Base-by-base conservation (phyloP, 1,140 invertebrate genomes). In the Cardiocondyla obscurior region DNA sequence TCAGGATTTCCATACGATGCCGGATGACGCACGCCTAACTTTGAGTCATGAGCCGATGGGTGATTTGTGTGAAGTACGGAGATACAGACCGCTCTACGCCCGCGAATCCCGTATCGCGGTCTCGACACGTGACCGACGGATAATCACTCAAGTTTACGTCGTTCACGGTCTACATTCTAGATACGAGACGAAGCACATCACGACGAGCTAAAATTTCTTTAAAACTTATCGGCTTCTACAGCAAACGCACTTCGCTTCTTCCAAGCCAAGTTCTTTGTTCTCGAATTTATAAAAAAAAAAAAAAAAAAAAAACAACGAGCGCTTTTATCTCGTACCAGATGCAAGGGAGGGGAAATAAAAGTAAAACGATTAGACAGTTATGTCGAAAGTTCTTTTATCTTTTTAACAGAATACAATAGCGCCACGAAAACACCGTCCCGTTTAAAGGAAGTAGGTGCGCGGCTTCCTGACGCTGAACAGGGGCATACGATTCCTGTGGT, bases 361-460 rank as follows among this genome's bases (percentile, higher is more conserved):
- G n/a, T 2, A 0, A 33, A 3, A 60, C 3, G 0, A 39, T 65
- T 16, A 2, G 3, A 6, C 8, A 25, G 51, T 65, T 70, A 86
- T 16, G 65, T 51, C 0, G 74, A 79, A 82, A 39, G 30, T 51
- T 19, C n/a, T 62, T 87, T 85, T 90, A 90, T 88, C 88, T 88
- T 44, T 42, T 79, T n/a, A n/a, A 81, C 42, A 83, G n/a, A 84
- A 60, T 67, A 49, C 2, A 28, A 30, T 60, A 42, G n/a, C 62
- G 30, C 62, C 30, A 73, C 39, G 88, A 84, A 85, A 86, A 79
- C 69, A 57, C 44, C 36, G 12, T 67, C 62, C 8, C 65, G 58
- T 82, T 95, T 97, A 98, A 94, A 97, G 95, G 96, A 98, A 98
- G 94, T 98, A 98, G 85, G 99, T 99, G 94, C 97, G 97, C 91